phyloP scores from a whole-genome alignment of 2,113 vertebrate genomes.

The Anseranas semipalmata region DNA sequence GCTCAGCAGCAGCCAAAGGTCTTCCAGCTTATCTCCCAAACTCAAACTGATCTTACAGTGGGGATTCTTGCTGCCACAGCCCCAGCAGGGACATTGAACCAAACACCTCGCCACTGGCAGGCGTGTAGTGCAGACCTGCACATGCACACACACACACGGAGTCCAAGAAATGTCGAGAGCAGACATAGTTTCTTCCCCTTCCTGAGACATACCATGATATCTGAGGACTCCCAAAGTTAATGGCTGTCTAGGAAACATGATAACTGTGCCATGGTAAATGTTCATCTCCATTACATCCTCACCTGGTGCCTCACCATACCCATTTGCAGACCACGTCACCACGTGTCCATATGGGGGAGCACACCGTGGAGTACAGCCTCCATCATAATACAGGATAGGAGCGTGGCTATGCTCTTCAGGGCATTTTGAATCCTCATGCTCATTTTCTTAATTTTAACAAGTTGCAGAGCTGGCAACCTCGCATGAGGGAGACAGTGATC shows the following conservation, averaged over 20 bases:
- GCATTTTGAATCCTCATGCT: background rate
- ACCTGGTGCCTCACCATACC: background rate
- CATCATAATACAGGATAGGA: rapidly evolving
- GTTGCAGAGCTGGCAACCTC: background rate
- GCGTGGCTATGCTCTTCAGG: rapidly evolving
- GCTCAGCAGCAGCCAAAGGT: background rate
- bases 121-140: rapidly evolving
- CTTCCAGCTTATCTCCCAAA: background rate
- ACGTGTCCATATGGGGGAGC: background rate
- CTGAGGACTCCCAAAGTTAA: background rate
- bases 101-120: background rate
- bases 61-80: background rate
- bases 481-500: background rate
- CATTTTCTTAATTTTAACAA: background rate
- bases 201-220: background rate
- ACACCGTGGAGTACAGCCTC: background rate
- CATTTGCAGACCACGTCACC: background rate
- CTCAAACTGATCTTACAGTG: background rate
- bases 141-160: rapidly evolving
- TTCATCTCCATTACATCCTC: background rate
- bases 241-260: background rate
- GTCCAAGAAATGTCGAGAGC: rapidly evolving
- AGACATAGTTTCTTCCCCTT: background rate
- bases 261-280: background rate
- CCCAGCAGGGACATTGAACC: rapidly evolving